These are phyloP conservation scores for Orthonychiurus folsomi DNA, from an alignment of 2,888 invertebrate species.

Conservation along the genomic window DNA sequence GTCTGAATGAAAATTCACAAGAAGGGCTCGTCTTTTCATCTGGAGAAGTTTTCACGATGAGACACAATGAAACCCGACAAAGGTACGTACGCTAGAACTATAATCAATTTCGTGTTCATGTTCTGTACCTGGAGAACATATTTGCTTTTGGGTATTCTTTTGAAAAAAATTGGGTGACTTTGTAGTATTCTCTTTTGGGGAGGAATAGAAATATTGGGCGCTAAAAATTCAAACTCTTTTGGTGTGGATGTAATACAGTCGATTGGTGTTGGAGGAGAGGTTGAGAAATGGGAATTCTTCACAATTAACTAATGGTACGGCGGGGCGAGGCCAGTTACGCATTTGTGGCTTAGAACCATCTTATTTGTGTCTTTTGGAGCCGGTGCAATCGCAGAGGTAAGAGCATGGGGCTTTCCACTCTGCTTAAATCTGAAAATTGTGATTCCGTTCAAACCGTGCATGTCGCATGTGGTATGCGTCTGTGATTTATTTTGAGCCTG, in stretches of 20 bases:
- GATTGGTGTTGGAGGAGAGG: neutral
- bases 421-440: neutral
- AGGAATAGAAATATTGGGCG: no score
- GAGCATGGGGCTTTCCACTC: slow-evolving; percentile 3
- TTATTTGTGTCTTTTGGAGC: slow-evolving; percentile 30
- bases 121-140: no score
- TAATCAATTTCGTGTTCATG: no score
- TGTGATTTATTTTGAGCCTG: no score
- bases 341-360: slow-evolving; percentile 34
- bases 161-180: no score
- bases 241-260: neutral
- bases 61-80: slow-evolving; percentile 12
- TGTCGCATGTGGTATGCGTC: no score
- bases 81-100: slow-evolving; percentile 2
- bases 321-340: slow-evolving; percentile 17
- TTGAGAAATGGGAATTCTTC: neutral
- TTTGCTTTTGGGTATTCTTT: no score
- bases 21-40: neutral
- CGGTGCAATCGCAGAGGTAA: slow-evolving; percentile 33
- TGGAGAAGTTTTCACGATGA: neutral
- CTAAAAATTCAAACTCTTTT: neutral
- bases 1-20: no score
- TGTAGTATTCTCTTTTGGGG: no score
- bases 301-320: neutral
- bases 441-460: neutral